Conservation (phyloP, 23 tunicate genomes). For the Pegea sp. region DNA sequence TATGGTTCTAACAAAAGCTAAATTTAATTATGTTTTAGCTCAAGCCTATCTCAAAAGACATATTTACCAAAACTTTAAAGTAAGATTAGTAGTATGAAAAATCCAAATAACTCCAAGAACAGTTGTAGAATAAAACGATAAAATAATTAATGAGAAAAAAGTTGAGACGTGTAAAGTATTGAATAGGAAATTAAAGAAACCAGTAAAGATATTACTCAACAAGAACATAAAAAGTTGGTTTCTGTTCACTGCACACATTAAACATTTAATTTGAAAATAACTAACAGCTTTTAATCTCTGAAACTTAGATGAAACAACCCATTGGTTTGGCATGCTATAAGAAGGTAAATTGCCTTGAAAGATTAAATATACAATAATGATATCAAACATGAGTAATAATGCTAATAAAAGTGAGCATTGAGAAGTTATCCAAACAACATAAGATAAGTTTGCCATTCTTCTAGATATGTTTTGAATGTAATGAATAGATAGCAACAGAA, state of each 20-base stretch:
- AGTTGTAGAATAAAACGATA: background rate
- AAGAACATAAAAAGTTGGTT: background rate
- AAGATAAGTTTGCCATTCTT: constrained; percentile 53
- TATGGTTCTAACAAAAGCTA: too few species aligned
- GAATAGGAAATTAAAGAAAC: background rate
- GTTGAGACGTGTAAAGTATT: background rate
- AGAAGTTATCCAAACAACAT: constrained; percentile 31
- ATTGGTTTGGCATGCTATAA: constrained; percentile 17
- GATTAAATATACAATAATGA: constrained; percentile 5
- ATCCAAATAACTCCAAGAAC: background rate
- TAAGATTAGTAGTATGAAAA: background rate
- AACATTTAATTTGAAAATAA: background rate
- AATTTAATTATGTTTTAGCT: too few species aligned
- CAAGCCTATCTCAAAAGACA: too few species aligned
- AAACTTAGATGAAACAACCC: background rate
- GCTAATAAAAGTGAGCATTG: constrained; percentile 7
- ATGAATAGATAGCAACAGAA: constrained; percentile 1
- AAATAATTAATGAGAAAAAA: background rate
- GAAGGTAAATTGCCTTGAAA: constrained; percentile 6
- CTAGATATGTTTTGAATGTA: constrained; percentile 44
- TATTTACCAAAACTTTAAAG: background rate
- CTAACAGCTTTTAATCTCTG: too few species aligned
- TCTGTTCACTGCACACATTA: background rate
- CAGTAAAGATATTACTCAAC: background rate
- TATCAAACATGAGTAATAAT: constrained; percentile 6